These are phyloP conservation scores for Hemichromis elongatus DNA, from an alignment of 2,113 vertebrate species.

Conservation along the genomic window DNA sequence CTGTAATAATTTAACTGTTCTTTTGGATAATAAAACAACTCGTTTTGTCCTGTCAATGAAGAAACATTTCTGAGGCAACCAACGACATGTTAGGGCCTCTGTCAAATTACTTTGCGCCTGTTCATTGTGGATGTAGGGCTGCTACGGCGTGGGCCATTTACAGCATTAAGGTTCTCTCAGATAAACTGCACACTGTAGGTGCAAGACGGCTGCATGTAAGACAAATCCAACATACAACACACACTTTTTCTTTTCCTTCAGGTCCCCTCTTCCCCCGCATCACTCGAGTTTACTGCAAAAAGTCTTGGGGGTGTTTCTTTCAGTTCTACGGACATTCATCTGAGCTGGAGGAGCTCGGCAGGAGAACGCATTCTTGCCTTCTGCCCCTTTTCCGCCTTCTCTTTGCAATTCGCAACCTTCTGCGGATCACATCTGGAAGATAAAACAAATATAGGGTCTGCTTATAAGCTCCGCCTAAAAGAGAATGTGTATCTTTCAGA, in stretches of 20 bases:
- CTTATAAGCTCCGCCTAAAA: neutral
- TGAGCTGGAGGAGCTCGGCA: slow-evolving; percentile 69
- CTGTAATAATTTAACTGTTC: neutral
- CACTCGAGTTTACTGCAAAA: neutral
- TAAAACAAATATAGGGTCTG: neutral
- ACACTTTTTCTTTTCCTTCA: neutral
- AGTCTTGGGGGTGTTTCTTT: neutral
- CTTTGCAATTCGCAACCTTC: slow-evolving; percentile 66
- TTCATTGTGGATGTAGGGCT: neutral
- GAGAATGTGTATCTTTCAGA: neutral
- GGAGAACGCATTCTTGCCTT: slow-evolving; percentile 61
- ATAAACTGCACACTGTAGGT: neutral
- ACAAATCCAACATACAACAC: neutral
- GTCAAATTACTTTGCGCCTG: neutral
- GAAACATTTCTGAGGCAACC: neutral
- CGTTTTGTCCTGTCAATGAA: neutral
- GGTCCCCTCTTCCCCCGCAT: neutral
- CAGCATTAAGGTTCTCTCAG: neutral
- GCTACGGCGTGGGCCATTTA: neutral
- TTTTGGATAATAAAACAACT: neutral
- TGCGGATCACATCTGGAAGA: slow-evolving; percentile 71
- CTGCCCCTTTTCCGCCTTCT: slow-evolving; percentile 65
- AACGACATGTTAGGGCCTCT: neutral
- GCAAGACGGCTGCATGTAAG: neutral
- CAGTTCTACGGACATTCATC: slow-evolving; percentile 43